Base-by-base conservation (phyloP, 2,113 vertebrate genomes). In the Rhipidura dahli region DNA sequence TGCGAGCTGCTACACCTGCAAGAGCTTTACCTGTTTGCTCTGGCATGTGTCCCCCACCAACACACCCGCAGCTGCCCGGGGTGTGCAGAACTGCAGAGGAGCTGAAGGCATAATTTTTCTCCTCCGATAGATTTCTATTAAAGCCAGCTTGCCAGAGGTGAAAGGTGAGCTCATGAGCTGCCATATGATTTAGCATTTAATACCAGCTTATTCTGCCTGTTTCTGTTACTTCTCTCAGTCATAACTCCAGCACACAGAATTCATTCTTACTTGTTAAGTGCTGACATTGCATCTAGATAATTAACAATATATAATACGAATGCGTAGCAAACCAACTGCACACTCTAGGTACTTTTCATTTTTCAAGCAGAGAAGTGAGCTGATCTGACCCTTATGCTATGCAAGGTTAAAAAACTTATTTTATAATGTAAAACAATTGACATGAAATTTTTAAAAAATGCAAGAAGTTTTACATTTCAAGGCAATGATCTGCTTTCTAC, bases 111-210 rank as follows among this genome's bases (percentile, higher is more conserved):
- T 44, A 15, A 87, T 87, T 97, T 83, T 70, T 68, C n/a, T 70
- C 51, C 35, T 82, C 39, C 13, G 0, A 42, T 39, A 56, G 71
- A 93, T 89, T 95, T 92, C 93, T 97, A 95, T 97, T 96, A 95
- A 97, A 94, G 40, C 53, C 42, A 94, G 69, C 51, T 88, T 96
- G 73, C 40, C 49, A 68, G 89, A 96, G 73, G 80, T 95, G 78
- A 97, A 97, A 97, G 78, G 72, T 96, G 85, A 97, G 64, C 51
- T 94, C 76, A 57, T 44, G 87, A 97, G 82, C 75, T 92, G 63
- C 90, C 60, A 66, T 59, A 77, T 61, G 94, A 97, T 96, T 96
- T 97, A 95, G 72, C 59, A 73, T 94, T 97, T 97, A 94, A 95
- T 94, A 94, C 60, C 64, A 91, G 57, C 45, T 93, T 95, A 76